A percentile compares a stretch with the other conserved stretches of the same genome.
phyloP scores from a whole-genome alignment of 2,888 invertebrate genomes.

The Rotaria sp. region DNA sequence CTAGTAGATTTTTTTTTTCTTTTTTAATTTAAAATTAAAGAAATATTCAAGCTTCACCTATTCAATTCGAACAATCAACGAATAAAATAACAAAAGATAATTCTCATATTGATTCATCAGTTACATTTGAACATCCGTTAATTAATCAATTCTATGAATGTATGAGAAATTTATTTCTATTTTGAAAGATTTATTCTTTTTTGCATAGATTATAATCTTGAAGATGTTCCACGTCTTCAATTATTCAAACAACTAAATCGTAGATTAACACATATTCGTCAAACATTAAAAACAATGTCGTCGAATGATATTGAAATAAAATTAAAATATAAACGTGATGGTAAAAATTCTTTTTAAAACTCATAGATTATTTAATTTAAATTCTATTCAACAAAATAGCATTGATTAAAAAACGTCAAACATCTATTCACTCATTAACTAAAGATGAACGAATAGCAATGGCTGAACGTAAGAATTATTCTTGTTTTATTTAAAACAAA shows the following conservation, averaged over 20 bases:
- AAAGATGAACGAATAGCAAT: neutral
- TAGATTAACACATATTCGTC: neutral
- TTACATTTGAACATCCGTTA: neutral
- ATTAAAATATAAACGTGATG: slow-evolving; percentile 15
- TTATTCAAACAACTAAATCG: neutral
- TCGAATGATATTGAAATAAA: slow-evolving; percentile 2
- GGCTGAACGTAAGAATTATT: neutral
- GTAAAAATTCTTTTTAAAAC: neutral
- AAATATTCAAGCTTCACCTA: neutral
- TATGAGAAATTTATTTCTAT: neutral
- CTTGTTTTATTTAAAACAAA: neutral
- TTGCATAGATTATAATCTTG: neutral
- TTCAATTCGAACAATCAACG: neutral
- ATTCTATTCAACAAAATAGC: neutral
- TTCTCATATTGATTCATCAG: neutral
- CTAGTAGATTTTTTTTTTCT: neutral
- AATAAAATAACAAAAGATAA: neutral
- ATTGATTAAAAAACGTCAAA: neutral
- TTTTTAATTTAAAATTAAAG: neutral
- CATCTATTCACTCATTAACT: neutral
- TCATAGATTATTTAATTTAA: neutral
- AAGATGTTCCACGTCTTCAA: neutral
- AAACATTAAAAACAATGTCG: neutral
- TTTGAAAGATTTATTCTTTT: neutral
- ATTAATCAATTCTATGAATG: neutral